Percentiles rank a stretch among this genome's conserved stretches.
Evolutionary conservation across 53 echinoderm and acorn worm genomes (phyloP).

Genomic region (Arbacia lixula): DNA sequence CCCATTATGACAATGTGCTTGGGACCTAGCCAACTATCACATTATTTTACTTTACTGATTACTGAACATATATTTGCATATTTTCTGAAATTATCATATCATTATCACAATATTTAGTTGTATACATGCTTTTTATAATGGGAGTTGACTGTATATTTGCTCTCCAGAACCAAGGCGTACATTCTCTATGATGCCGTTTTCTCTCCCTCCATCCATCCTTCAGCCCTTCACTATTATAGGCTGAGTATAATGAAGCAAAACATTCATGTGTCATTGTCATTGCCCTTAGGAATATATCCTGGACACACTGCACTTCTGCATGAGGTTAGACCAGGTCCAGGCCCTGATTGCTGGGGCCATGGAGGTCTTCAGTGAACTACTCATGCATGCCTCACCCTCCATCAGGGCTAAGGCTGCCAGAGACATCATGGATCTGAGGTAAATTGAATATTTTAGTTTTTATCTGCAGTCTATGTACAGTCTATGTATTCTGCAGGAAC

Average conservation of each 20-base stretch:
- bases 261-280: background rate
- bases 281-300: constrained; percentile 66
- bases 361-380: constrained; percentile 93
- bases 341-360: constrained; percentile 96
- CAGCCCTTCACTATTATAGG: too few relatives aligned
- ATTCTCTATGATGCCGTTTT: too few relatives aligned
- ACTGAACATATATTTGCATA: too few relatives aligned
- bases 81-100: too few relatives aligned
- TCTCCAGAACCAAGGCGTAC: too few relatives aligned
- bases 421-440: constrained; percentile 99
- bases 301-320: constrained; percentile 94
- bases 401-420: constrained; percentile 95
- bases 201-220: too few relatives aligned
- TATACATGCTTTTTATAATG: too few relatives aligned
- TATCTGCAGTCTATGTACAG: background rate
- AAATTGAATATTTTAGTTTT: background rate
- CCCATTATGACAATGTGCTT: too few relatives aligned
- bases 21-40: too few relatives aligned
- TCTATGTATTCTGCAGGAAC: background rate
- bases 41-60: too few relatives aligned
- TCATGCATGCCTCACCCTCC: constrained; percentile 76
- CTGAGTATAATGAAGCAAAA: background rate
- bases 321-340: constrained; percentile 91
- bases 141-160: too few relatives aligned
- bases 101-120: too few relatives aligned